Evolutionary conservation across 2,888 invertebrate species (phyloP).

Genomic region (Metalampra italica): DNA sequence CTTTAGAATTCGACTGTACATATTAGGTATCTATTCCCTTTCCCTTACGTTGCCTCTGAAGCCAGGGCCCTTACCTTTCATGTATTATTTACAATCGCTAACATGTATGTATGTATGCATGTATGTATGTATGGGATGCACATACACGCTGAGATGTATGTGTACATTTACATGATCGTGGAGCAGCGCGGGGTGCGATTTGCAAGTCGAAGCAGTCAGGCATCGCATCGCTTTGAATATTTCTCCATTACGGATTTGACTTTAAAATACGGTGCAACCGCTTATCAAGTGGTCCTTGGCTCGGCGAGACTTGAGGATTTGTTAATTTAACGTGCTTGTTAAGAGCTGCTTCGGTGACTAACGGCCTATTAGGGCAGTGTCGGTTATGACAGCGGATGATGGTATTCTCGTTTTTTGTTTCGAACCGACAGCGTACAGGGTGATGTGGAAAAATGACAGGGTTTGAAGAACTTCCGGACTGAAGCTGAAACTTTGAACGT

Average conservation of each 20-base stretch:
- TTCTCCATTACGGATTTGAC: slow-evolving; percentile 62
- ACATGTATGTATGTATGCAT: not conserved
- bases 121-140: slow-evolving; percentile 1
- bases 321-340: slow-evolving; percentile 31
- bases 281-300: slow-evolving; percentile 39
- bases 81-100: not conserved
- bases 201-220: slow-evolving; percentile 59
- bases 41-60: not conserved
- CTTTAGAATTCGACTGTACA: too few species aligned
- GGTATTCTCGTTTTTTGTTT: too few species aligned
- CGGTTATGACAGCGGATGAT: too few species aligned
- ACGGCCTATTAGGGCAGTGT: slow-evolving; percentile 1
- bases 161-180: slow-evolving; percentile 11
- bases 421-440: too few species aligned
- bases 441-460: too few species aligned
- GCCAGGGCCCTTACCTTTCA: not conserved
- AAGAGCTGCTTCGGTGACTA: not conserved
- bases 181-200: slow-evolving; percentile 37
- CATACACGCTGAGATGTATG: too few species aligned
- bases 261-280: slow-evolving; percentile 64
- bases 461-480: too few species aligned
- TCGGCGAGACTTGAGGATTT: slow-evolving; percentile 21
- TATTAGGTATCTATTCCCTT: not conserved
- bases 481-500: too few species aligned
- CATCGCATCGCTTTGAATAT: slow-evolving; percentile 62